These are phyloP conservation scores for Argyresthia goedartella DNA, from an alignment of 2,888 invertebrate species.

Conservation along the genomic window DNA sequence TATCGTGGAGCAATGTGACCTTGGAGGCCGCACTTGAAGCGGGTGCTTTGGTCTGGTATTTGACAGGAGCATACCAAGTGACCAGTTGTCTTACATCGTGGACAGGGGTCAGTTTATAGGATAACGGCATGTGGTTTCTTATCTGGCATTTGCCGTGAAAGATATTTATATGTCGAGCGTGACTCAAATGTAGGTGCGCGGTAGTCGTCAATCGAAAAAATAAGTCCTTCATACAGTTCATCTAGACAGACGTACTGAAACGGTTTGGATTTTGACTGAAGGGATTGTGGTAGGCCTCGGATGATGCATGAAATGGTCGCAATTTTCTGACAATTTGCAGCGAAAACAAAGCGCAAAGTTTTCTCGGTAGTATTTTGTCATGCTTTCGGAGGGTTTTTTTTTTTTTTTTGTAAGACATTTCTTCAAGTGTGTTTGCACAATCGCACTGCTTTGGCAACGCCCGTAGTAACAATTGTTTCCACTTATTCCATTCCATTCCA, in stretches of 20 bases:
- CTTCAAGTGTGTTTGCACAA: slow-evolving; percentile 6
- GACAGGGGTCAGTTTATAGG: not conserved
- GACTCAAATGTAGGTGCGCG: slow-evolving; percentile 3
- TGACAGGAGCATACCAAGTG: no score
- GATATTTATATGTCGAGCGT: not conserved
- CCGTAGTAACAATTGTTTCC: not conserved
- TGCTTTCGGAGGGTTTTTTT: slow-evolving; percentile 6
- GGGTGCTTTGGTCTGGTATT: no score
- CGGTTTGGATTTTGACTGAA: slow-evolving; percentile 14
- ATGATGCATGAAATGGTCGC: not conserved
- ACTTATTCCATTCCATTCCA: slow-evolving; percentile 12
- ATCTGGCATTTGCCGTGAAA: slow-evolving; percentile 7
- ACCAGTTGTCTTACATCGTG: no score
- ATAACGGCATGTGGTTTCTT: slow-evolving; percentile 6
- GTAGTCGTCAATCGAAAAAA: slow-evolving; percentile 16
- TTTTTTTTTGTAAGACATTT: not conserved
- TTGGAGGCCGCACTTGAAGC: not conserved
- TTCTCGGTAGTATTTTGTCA: slow-evolving; percentile 13
- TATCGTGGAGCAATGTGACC: not conserved
- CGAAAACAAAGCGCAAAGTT: slow-evolving; percentile 13
- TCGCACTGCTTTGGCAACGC: slow-evolving; percentile 10
- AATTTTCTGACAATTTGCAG: not conserved
- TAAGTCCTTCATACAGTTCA: not conserved
- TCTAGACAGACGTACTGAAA: slow-evolving; percentile 17
- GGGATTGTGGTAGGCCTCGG: not conserved